Base-by-base conservation (phyloP, 1,140 invertebrate species). In the Apis laboriosa region DNA sequence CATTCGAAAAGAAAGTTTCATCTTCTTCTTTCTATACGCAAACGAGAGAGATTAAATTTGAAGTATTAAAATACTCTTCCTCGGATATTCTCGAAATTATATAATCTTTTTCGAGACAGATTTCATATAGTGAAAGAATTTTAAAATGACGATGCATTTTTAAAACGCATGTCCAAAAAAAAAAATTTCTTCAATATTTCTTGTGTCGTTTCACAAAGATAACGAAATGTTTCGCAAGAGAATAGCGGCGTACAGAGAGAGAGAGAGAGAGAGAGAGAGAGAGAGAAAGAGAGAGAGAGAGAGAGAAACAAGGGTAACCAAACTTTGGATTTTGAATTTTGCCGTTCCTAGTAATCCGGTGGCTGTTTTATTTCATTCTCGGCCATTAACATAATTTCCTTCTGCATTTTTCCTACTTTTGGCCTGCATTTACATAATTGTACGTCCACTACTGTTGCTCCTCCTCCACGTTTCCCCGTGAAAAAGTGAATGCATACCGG, bases 261-360 rank as follows among this genome's bases (percentile, higher is more conserved):
- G n/a, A 51, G 64, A 56, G 7, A 43, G 34, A 66, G 17, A n/a
- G 61, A 11, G 68, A 71, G 67, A 85, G 68, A 56, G 0, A 34
- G 28, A 66, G 17, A 34, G 34, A 11, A 53, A n/a, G 61, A 11
- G 68, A n/a, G 61, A 11, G 68, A 71, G 67, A 85, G 64, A 56
- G 1, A 34, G 28, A 66, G 17, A 34, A 53, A 11, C 58, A 71
- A 71, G 86, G 78, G 77, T 77, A 63, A 75, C 78, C 86, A 90
- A 93, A 93, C 88, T 93, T 92, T 92, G 90, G 92, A 92, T 92
- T 92, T 92, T 92, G 91, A 93, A 93, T 92, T 92, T 93, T 90
- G 87, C 86, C 84, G 90, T 87, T 91, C 90, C 34, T 87, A 92
- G 89, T 91, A 89, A 92, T 88, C 89, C 87, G 81, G 71, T 83